These are phyloP conservation scores for Drosophila biarmipes DNA, from an alignment of 1,140 invertebrate species.

Conservation along the genomic window DNA sequence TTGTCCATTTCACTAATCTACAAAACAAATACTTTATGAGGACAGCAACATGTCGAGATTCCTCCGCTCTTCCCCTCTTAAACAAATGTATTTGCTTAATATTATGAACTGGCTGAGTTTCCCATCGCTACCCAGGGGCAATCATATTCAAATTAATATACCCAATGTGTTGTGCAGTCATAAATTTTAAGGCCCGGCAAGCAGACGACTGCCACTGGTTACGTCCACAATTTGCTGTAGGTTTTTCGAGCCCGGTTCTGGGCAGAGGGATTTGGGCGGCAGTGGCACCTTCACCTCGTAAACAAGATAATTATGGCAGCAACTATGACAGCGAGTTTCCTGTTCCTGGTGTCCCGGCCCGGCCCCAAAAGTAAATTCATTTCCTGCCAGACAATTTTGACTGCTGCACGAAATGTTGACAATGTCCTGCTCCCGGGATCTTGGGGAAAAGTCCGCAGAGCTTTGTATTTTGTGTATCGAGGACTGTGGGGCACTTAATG, in stretches of 20 bases:
- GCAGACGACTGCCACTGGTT: constrained; percentile 49
- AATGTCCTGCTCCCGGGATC: constrained; percentile 42
- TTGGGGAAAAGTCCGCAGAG: constrained; percentile 11
- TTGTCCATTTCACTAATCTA: constrained; percentile 78
- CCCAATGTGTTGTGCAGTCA: constrained; percentile 79
- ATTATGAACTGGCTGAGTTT: constrained; percentile 69
- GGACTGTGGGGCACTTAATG: constrained; percentile 52
- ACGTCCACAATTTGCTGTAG: constrained; percentile 31
- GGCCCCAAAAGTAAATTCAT: constrained; percentile 72
- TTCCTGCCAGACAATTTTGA: constrained; percentile 73
- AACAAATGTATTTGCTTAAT: constrained; percentile 31
- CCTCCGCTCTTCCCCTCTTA: neutral
- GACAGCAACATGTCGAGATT: constrained; percentile 41
- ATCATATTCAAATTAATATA: constrained; percentile 84
- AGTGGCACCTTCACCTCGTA: constrained; percentile 77
- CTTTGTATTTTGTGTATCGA: constrained; percentile 48
- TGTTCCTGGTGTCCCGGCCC: constrained; percentile 46
- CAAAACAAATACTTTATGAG: constrained; percentile 75
- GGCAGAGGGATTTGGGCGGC: neutral
- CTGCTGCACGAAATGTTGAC: constrained; percentile 75
- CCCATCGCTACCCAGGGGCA: constrained; percentile 57
- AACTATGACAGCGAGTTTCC: constrained; percentile 82
- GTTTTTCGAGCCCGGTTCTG: constrained; percentile 26
- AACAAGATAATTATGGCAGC: constrained; percentile 83
- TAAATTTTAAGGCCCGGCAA: constrained; percentile 66